Conservation (phyloP, 2,797 vertebrate species). For the Lithobates sylvaticus region DNA sequence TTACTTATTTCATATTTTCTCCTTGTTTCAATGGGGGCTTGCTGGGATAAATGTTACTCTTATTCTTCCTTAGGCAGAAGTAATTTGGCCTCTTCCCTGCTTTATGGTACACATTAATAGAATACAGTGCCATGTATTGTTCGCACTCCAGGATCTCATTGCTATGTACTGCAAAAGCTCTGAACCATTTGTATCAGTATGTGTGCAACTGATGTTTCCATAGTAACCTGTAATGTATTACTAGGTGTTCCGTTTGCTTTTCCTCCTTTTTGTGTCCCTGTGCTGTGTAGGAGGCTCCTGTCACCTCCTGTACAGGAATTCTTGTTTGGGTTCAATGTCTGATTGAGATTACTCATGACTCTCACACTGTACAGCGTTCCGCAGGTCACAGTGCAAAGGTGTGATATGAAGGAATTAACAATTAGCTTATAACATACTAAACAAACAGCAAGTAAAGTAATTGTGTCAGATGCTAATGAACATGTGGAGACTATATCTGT, state of each 20-base stretch:
- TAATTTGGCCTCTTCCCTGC: background rate
- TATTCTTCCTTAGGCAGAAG: background rate
- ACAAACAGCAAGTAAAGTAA: no score
- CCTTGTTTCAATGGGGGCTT: no score
- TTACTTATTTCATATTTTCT: no score
- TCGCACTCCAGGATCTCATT: slow-evolving; percentile 5
- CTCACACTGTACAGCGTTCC: background rate
- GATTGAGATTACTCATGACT: background rate
- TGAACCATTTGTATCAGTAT: slow-evolving; percentile 23
- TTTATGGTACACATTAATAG: background rate
- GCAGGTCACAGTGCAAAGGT: background rate
- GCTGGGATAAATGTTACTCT: no score
- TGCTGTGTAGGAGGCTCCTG: slow-evolving; percentile 18
- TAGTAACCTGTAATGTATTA: slow-evolving; percentile 28
- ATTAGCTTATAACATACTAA: no score
- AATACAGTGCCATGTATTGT: slow-evolving; percentile 7
- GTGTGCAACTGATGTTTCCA: slow-evolving; percentile 10
- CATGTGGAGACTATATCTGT: no score
- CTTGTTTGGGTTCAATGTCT: slow-evolving; percentile 46
- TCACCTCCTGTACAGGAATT: slow-evolving; percentile 4
- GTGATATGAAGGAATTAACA: background rate
- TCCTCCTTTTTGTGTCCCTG: slow-evolving; percentile 15
- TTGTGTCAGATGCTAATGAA: no score
- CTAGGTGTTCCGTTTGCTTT: slow-evolving; percentile 35
- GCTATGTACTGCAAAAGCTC: slow-evolving; percentile 15